Percentiles rank a stretch among this genome's conserved stretches.
phyloP scores from a whole-genome alignment of 1,140 invertebrate genomes.

The Brachionus rotundiformis region DNA sequence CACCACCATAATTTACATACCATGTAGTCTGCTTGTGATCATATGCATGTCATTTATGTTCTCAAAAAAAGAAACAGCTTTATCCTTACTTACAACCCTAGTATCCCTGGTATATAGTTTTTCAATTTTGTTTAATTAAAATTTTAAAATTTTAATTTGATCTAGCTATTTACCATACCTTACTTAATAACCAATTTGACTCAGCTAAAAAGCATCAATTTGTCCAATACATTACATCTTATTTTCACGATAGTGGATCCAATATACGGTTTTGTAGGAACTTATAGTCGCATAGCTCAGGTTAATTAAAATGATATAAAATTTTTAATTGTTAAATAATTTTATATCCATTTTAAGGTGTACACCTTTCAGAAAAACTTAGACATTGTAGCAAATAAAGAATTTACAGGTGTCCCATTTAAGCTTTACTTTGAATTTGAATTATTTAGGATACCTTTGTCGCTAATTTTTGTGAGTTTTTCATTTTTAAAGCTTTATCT shows the following conservation, averaged over 20 bases:
- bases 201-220: background rate
- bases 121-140: background rate
- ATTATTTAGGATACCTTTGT: slow-evolving; percentile 38
- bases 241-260: slow-evolving; percentile 37
- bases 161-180: slow-evolving; percentile 40
- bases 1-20: slow-evolving; percentile 40
- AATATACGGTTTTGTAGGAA: slow-evolving; percentile 31
- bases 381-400: background rate
- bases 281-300: slow-evolving; percentile 25
- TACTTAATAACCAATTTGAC: slow-evolving; percentile 12
- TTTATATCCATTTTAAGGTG: slow-evolving; percentile 3
- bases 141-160: background rate
- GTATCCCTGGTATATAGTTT: background rate
- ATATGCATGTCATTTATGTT: slow-evolving; percentile 45
- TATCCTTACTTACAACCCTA: slow-evolving; percentile 5
- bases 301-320: background rate
- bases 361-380: background rate
- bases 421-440: slow-evolving; percentile 45
- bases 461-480: slow-evolving; percentile 46
- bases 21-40: slow-evolving; percentile 16
- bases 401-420: slow-evolving; percentile 32
- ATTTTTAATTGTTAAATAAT: background rate
- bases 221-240: slow-evolving; percentile 14
- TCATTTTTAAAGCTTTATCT: too few relatives aligned
- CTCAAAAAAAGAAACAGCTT: slow-evolving; percentile 35